phyloP scores from a whole-genome alignment of 2,113 vertebrate genomes.

The Barnardius zonarius region DNA sequence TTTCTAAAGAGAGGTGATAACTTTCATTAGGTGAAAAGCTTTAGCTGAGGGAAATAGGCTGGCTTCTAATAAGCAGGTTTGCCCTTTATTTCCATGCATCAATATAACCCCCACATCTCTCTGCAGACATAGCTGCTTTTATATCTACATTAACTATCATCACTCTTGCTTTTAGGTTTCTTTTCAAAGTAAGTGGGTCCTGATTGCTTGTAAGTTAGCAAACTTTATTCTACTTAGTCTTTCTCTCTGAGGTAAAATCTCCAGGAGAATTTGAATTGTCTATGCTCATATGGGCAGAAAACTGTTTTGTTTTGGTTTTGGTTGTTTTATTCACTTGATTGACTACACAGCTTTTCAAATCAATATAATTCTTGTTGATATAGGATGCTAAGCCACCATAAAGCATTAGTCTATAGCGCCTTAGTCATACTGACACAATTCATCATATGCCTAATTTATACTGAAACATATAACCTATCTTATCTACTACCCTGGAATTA shows the following conservation, averaged over 20 bases:
- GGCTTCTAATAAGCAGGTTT: background rate
- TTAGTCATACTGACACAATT: background rate
- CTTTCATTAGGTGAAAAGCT: background rate
- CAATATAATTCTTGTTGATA: background rate
- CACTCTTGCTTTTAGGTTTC: background rate
- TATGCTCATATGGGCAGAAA: background rate
- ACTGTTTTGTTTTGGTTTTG: background rate
- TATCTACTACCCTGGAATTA: background rate
- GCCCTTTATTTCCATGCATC: background rate
- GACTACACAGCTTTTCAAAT: background rate
- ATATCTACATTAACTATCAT: background rate
- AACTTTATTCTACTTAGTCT: background rate
- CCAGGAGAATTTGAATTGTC: background rate
- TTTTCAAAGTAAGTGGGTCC: background rate
- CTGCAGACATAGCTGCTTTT: background rate
- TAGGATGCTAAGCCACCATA: background rate
- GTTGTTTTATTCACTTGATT: background rate
- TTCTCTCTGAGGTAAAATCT: background rate
- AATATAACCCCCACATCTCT: background rate
- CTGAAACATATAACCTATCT: background rate
- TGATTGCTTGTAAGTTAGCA: background rate
- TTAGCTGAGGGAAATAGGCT: background rate
- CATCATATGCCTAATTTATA: background rate
- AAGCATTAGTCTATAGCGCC: background rate
- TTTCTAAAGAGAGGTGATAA: background rate